Base-by-base conservation (phyloP, 2,113 vertebrate genomes). In the Istiophorus platypterus region DNA sequence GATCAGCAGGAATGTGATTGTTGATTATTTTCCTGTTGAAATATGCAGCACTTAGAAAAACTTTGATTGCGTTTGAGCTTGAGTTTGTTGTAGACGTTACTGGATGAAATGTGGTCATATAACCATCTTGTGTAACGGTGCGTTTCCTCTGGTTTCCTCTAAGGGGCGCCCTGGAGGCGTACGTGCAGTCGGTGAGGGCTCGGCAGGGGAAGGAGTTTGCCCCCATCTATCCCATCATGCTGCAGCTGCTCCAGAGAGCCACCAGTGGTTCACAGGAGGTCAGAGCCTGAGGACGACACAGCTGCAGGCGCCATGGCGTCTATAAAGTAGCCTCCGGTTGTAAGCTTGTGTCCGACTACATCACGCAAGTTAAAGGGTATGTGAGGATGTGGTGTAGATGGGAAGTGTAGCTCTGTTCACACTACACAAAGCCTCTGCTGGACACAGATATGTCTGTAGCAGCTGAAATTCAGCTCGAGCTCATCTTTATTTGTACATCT, bases 191-290 rank as follows among this genome's bases (percentile, higher is more conserved):
- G 0, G 97, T 99, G n/a, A 94, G 95, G 92, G 93, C 95, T 0
- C 95, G 97, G 84, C 97, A 98, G 85, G 98, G 96, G 42, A 99
- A 97, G 90, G 97, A 98, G 90, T 99, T 99, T 78, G 96, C 98
- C 7, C 96, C 98, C 0, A 95, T 99, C 72, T 99, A 99, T 84
- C 98, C 98, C 80, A 95, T 99, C 71, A 99, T 99, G 98, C 83
- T 99, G 65, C 97, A 99, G 86, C 93, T 99, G 82, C 93, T 99
- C 70, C 97, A 99, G 82, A 97, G 93, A 84, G 98, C 97, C 0
- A 93, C 95, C 89, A 91, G 93, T 0, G 2, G 89, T 7, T 80
- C 92, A 22, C 95, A 95, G 91, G 93, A 93, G 82, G 0, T 0
- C 63, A 64, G 56, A 61, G n/a, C 34, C 31, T 89, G 83, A 88